Conservation (phyloP, 2,113 vertebrate species). For the Solenodon paradoxus region DNA sequence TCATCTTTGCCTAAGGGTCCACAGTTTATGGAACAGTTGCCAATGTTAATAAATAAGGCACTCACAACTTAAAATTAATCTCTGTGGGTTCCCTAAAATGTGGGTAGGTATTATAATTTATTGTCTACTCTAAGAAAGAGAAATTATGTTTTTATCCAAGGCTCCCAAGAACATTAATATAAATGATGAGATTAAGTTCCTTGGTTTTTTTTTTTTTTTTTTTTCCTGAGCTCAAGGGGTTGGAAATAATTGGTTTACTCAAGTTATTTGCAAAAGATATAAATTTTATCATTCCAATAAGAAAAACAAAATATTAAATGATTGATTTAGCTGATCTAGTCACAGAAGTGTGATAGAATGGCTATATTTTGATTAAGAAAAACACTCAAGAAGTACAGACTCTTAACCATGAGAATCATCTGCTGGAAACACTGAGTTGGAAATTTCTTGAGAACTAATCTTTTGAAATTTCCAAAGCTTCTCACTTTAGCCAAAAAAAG, state of each 20-base stretch:
- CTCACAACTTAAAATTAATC: background rate
- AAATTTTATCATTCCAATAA: background rate
- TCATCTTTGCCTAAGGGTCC: background rate
- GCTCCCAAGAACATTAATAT: background rate
- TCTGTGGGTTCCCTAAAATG: background rate
- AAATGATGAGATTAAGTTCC: background rate
- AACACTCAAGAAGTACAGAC: background rate
- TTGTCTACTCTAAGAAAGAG: background rate
- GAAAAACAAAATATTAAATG: background rate
- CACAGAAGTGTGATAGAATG: background rate
- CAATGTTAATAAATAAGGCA: constrained; percentile 5
- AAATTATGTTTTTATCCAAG: constrained; percentile 15
- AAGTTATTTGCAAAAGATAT: constrained; percentile 26
- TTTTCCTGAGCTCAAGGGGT: constrained; percentile 19
- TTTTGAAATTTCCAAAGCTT: constrained; percentile 58
- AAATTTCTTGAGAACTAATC: background rate
- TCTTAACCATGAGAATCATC: background rate
- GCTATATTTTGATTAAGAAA: constrained; percentile 34
- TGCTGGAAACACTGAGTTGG: constrained; percentile 10
- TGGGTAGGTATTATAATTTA: background rate
- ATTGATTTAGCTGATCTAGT: background rate
- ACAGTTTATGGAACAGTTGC: background rate
- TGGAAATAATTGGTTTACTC: constrained; percentile 8
- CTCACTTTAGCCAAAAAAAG: constrained; percentile 43
- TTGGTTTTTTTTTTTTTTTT: constrained; percentile 23